Base-by-base conservation (phyloP, 2,113 vertebrate species). In the Bagarius yarrelli region DNA sequence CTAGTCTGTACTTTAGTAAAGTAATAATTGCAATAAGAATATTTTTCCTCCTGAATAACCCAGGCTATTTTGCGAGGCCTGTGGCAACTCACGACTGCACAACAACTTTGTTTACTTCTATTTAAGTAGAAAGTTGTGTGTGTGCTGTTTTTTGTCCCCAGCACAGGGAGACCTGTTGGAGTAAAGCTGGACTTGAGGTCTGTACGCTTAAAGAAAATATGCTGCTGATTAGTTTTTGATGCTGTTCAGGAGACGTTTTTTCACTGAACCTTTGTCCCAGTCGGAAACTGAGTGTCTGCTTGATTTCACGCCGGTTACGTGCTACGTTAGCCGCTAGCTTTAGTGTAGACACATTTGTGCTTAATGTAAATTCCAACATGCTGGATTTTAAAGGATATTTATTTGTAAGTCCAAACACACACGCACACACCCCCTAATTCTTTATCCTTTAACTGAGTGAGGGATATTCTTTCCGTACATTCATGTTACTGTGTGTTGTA, bases 281-380 rank as follows among this genome's bases (percentile, higher is more conserved):
- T 80, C 86, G 81, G 71, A 86, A 88, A 70, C 30, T 52, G 9
- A 5, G 77, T 86, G 44, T 87, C 87, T 87, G 87, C 82, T 82
- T 77, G 87, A 91, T 87, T 93, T 93, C 90, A 89, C 84, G 89
- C 90, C 88, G 87, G 89, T 92, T 92, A 91, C 89, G 88, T 88
- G 92, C 89, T 91, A 90, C 91, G 88, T 91, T 82, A 81, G 84
- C 88, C 88, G 82, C 92, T 87, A 85, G 85, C 90, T 91, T 93
- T 88, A 87, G 86, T 87, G 92, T 94, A 91, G 91, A 90, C 75
- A 44, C 0, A 3, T 73, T n/a, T 12, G 12, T 83, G 87, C 83
- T 86, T 92, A 91, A 91, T 88, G 85, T 91, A 88, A 84, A 89
- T 93, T 79, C 89, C 83, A 88, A 87, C 86, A 88, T 81, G 87